These are phyloP conservation scores for Teleopsis dalmanni DNA, from an alignment of 1,140 invertebrate species.

Conservation along the genomic window DNA sequence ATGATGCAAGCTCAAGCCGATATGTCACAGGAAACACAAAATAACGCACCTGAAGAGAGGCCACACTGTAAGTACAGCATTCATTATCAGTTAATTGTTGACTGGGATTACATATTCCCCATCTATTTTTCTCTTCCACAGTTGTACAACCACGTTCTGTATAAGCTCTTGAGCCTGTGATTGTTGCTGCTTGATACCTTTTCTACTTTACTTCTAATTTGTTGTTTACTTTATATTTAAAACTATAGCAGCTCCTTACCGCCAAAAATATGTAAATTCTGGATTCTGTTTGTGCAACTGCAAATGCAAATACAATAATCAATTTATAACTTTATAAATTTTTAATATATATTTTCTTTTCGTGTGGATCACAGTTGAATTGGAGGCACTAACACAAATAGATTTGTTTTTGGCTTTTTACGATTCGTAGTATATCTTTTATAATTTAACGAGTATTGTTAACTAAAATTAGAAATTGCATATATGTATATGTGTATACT, in stretches of 20 bases:
- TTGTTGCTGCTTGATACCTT: slow-evolving; percentile 45
- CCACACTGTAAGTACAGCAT: slow-evolving; percentile 53
- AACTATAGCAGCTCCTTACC: background rate
- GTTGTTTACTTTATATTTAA: background rate
- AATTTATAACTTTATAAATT: slow-evolving; percentile 2
- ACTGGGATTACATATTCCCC: background rate
- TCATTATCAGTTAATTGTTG: background rate
- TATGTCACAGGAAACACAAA: slow-evolving; percentile 27
- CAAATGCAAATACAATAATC: no score
- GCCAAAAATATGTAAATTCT: background rate
- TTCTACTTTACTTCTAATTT: background rate
- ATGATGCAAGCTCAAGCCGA: slow-evolving; percentile 48
- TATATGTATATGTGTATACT: background rate
- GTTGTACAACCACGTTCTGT: slow-evolving; percentile 59
- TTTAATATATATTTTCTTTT: slow-evolving; percentile 2
- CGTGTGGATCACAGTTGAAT: background rate
- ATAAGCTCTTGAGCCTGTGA: slow-evolving; percentile 57
- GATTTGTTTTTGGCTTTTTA: background rate
- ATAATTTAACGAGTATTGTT: background rate
- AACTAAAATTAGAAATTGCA: background rate
- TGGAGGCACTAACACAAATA: background rate
- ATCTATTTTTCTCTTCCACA: slow-evolving; percentile 31
- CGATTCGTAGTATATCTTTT: background rate
- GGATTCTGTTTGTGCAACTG: background rate
- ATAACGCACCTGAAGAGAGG: slow-evolving; percentile 41